Conservation (phyloP, 2,113 vertebrate species). For the Trematocara stigmaticum region DNA sequence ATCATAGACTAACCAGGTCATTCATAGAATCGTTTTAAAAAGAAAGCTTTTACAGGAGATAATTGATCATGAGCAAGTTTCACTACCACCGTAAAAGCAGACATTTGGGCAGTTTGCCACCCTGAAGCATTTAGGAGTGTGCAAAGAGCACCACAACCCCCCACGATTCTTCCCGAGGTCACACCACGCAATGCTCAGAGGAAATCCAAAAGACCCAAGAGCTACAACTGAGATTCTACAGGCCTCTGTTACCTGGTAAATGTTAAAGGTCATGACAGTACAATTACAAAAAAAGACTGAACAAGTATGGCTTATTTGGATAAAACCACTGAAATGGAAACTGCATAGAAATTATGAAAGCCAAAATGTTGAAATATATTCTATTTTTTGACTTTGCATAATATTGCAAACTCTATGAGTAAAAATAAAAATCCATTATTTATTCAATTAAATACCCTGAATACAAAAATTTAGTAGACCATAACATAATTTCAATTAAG, state of each 20-base stretch:
- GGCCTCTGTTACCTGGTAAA: neutral
- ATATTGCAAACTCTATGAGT: neutral
- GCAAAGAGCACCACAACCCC: neutral
- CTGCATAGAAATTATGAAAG: neutral
- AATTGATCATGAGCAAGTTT: neutral
- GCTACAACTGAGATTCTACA: neutral
- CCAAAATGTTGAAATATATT: neutral
- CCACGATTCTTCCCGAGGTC: neutral
- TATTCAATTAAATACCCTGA: neutral
- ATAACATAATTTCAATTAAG: neutral
- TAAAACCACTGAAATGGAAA: neutral
- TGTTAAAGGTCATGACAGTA: neutral
- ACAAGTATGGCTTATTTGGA: neutral
- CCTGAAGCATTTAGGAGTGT: neutral
- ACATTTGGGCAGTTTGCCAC: neutral
- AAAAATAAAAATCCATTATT: neutral
- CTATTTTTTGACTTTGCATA: neutral
- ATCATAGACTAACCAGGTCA: neutral
- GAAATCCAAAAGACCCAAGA: neutral
- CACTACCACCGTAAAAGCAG: neutral
- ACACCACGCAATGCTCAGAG: neutral
- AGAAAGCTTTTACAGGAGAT: neutral
- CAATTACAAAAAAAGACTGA: neutral
- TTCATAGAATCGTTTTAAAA: neutral
- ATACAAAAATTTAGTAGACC: neutral